phyloP scores from a whole-genome alignment of 1,140 invertebrate genomes.

The Achroia grisella region DNA sequence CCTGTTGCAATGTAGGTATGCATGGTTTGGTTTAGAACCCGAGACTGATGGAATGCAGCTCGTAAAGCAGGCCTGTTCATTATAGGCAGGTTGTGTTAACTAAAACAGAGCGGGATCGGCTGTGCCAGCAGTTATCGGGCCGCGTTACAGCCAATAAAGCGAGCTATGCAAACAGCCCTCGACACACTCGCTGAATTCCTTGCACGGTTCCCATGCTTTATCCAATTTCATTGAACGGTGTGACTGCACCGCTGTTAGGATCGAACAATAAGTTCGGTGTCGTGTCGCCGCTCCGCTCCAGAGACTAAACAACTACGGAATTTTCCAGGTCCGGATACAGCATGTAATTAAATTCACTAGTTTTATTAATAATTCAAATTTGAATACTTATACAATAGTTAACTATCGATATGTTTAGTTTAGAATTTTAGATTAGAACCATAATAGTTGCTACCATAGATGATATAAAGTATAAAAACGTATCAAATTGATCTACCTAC shows the following conservation, averaged over 20 bases:
- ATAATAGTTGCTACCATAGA: too few relatives aligned
- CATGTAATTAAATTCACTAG: background rate
- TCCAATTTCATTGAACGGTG: constrained; percentile 63
- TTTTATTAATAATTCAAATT: too few relatives aligned
- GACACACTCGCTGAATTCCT: constrained; percentile 52
- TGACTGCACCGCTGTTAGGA: constrained; percentile 40
- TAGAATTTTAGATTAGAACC: too few relatives aligned
- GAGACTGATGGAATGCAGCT: constrained; percentile 42
- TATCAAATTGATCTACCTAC: too few relatives aligned
- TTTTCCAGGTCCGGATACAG: constrained; percentile 29
- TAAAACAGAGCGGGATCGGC: constrained; percentile 9
- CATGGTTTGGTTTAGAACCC: constrained; percentile 19
- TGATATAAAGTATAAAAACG: too few relatives aligned
- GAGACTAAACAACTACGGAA: constrained; percentile 31
- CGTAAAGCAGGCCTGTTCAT: constrained; percentile 51
- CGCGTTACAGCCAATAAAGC: constrained; percentile 66
- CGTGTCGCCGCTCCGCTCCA: constrained; percentile 30
- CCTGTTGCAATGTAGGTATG: background rate
- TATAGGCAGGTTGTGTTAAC: constrained; percentile 25
- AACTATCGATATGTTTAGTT: too few relatives aligned
- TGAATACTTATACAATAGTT: too few relatives aligned
- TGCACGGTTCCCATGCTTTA: constrained; percentile 61
- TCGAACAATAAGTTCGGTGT: constrained; percentile 53
- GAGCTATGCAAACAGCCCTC: constrained; percentile 61
- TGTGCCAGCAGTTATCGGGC: constrained; percentile 37